These are phyloP conservation scores for Pentalonia nigronervosa DNA, from an alignment of 1,140 invertebrate species.

Conservation along the genomic window DNA sequence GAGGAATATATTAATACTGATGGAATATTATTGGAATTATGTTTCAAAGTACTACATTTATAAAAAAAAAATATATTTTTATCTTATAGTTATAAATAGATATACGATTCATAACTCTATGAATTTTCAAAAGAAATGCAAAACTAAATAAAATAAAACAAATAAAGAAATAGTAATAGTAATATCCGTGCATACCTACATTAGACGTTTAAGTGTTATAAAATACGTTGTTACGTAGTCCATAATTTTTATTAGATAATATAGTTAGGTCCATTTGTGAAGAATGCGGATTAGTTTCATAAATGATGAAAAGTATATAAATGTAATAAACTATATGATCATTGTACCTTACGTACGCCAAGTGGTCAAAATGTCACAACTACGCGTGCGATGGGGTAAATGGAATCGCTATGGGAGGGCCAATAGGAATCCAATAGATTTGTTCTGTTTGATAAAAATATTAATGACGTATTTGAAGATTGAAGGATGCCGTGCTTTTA, in stretches of 20 bases:
- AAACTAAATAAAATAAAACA: neutral
- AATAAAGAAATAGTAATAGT: neutral
- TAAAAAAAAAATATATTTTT: neutral
- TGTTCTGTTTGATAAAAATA: neutral
- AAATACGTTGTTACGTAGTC: neutral
- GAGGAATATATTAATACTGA: neutral
- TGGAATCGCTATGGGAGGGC: neutral
- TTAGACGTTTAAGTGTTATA: neutral
- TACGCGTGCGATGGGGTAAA: neutral
- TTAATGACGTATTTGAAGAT: neutral
- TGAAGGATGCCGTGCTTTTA: neutral
- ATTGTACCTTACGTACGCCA: neutral
- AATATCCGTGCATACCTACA: neutral
- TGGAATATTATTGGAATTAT: neutral
- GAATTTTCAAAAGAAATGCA: neutral
- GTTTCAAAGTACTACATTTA: neutral
- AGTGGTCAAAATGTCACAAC: neutral
- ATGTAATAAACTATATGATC: neutral
- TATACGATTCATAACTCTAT: neutral
- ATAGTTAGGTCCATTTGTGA: neutral
- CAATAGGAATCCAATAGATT: neutral
- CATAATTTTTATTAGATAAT: neutral
- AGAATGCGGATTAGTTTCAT: neutral
- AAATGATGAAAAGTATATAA: neutral
- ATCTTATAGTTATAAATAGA: neutral